Base-by-base conservation (phyloP, 2,113 vertebrate species). In the Elachura formosa region DNA sequence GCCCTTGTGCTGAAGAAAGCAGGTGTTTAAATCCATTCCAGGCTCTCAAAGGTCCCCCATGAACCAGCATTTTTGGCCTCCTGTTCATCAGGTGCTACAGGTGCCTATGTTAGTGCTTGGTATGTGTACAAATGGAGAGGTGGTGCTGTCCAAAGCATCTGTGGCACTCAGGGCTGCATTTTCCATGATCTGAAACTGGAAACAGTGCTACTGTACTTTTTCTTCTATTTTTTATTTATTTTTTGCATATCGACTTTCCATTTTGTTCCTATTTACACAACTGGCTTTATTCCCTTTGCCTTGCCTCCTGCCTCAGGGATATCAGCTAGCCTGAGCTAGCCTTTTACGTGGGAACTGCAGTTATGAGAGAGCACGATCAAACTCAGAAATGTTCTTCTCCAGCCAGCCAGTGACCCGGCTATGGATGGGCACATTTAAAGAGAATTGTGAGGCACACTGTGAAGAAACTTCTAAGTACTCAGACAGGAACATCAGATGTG, bases 91-190 rank as follows among this genome's bases (percentile, higher is more conserved):
- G 31, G 31, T 34, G 10, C 17, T 15, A 4, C 13, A 29, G 33
- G 43, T 61, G 25, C 46, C 34, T 46, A 5, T 61, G 67, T 13
- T 51, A 54, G 52, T 25, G 33, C 49, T 1, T 52, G 66, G 21
- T 63, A 2, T 0, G 0, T 25, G 49, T 5, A 7, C 0, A 0
- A 45, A 33, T 9, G 5, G 25, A 48, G 31, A 66, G 48, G 43
- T 23, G 25, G 11, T 29, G 23, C 36, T 40, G 17, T 26, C 36
- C 0, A 0, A 28, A 11, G 18, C n/a, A 46, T 29, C 33, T 9
- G 56, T 13, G 19, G 66, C 14, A 18, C 33, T 11, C 0, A 0
- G 9, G 48, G 45, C 48, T 61, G 24, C 16, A 9, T 56, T 38
- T 61, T 45, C 49, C n/a, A 31, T 26, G 16, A 20, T 55, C 74